Conservation (phyloP, 2,113 vertebrate species). For the Hippolais icterina region DNA sequence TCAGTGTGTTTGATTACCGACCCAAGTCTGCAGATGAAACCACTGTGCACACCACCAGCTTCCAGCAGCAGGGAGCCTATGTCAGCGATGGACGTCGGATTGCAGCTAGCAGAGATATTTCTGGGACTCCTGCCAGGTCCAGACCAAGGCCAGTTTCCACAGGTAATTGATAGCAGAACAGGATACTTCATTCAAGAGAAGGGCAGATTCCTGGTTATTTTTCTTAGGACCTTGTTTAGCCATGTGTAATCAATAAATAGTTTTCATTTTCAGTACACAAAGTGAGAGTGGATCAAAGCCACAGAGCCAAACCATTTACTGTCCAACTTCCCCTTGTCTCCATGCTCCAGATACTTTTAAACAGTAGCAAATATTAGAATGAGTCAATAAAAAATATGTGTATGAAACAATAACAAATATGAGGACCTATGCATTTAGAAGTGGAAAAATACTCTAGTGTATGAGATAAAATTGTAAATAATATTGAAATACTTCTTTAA, state of each 20-base stretch:
- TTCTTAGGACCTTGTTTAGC: neutral
- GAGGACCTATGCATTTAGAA: neutral
- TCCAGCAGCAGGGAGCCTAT: constrained; percentile 69
- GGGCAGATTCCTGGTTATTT: neutral
- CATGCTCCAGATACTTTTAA: neutral
- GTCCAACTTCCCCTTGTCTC: neutral
- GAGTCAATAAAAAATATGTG: neutral
- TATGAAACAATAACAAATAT: neutral
- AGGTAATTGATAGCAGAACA: constrained; percentile 74
- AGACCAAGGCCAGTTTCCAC: constrained; percentile 89
- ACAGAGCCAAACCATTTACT: neutral
- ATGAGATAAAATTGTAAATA: neutral
- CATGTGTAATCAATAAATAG: neutral
- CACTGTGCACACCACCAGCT: constrained; percentile 66
- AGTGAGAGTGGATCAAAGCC: neutral
- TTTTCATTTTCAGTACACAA: neutral
- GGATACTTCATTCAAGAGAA: neutral
- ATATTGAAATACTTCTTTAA: neutral
- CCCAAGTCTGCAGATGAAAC: constrained; percentile 88
- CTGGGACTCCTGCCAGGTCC: constrained; percentile 54
- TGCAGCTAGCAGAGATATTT: constrained; percentile 36
- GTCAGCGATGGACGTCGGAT: constrained; percentile 70
- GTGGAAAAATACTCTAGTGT: neutral
- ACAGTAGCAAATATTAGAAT: neutral
- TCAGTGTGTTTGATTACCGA: constrained; percentile 67